phyloP scores from a whole-genome alignment of 2,888 invertebrate genomes.

The Limenitis camilla region DNA sequence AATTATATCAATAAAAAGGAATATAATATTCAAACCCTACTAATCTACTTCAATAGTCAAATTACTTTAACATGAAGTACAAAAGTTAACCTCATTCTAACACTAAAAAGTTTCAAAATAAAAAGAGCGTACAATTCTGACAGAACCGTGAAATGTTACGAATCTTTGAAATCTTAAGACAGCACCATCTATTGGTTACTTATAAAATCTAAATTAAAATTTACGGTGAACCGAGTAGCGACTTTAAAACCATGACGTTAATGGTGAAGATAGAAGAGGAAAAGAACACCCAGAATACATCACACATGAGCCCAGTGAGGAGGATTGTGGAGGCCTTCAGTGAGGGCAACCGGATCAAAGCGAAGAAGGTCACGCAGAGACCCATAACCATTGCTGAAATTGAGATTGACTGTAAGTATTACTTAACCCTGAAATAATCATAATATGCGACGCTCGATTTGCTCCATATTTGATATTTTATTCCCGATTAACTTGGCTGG shows the following conservation, averaged over 20 bases:
- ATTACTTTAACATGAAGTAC: conserved; percentile 6
- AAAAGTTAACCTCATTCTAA: conserved; percentile 3
- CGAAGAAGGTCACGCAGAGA: conserved; percentile 97
- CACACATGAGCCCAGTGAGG: conserved; percentile 94
- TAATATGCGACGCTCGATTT: too few relatives aligned
- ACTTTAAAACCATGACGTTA: conserved; percentile 99
- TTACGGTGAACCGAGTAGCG: conserved; percentile 73
- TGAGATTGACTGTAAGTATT: not conserved
- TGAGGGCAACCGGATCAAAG: conserved; percentile 95
- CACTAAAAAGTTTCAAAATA: conserved; percentile 6
- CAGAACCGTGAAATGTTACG: too few relatives aligned
- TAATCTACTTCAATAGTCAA: conserved; percentile 4
- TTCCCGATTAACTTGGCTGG: too few relatives aligned
- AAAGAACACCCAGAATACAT: conserved; percentile 99
- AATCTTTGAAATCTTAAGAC: too few relatives aligned
- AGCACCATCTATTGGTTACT: too few relatives aligned
- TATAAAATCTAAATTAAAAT: too few relatives aligned
- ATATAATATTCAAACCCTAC: too few relatives aligned
- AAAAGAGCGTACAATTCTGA: not conserved
- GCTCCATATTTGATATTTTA: too few relatives aligned
- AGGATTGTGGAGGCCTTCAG: conserved; percentile 93
- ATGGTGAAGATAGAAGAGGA: conserved; percentile 98
- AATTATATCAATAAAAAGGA: too few relatives aligned
- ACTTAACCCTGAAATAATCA: not conserved
- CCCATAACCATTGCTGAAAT: conserved; percentile 96